Percentiles rank a stretch among this genome's conserved stretches.
Evolutionary conservation across 2,888 invertebrate species (phyloP).

Genomic region (Athalia circularis): DNA sequence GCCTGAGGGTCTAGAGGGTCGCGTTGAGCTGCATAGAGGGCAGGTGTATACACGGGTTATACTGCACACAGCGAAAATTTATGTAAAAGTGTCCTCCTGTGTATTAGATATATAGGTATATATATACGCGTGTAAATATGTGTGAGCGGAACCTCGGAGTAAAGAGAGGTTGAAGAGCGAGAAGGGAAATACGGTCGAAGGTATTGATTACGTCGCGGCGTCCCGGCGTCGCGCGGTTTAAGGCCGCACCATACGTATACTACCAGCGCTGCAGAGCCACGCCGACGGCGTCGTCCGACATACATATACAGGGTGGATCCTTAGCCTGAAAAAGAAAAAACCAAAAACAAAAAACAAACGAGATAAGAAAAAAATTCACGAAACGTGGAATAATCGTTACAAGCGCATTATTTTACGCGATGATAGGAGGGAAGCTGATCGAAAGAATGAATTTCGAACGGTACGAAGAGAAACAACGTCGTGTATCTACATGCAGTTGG

Average conservation of each 20-base stretch:
- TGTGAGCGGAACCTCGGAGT: constrained; percentile 40
- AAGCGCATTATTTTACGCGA: no score
- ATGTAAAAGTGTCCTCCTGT: no score
- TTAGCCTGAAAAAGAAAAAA: not conserved
- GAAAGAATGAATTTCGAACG: no score
- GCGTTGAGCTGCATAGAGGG: constrained; percentile 19
- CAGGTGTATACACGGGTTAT: constrained; percentile 8
- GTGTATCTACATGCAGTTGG: no score
- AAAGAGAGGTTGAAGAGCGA: constrained; percentile 56
- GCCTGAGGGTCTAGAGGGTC: constrained; percentile 28
- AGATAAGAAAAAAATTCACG: no score
- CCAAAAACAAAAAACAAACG: not conserved
- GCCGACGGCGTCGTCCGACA: constrained; percentile 27
- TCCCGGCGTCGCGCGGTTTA: constrained; percentile 53
- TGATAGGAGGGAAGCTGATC: no score
- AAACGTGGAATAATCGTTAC: no score
- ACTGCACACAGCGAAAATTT: no score
- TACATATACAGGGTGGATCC: constrained; percentile 34
- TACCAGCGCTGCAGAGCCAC: not conserved
- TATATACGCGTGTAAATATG: not conserved
- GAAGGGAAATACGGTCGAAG: constrained; percentile 66
- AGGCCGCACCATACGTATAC: constrained; percentile 22
- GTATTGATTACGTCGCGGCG: constrained; percentile 68
- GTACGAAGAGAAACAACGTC: no score
- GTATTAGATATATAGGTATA: not conserved